These are phyloP conservation scores for Melanotaenia duboulayi DNA, from an alignment of 2,113 vertebrate species.

Conservation along the genomic window DNA sequence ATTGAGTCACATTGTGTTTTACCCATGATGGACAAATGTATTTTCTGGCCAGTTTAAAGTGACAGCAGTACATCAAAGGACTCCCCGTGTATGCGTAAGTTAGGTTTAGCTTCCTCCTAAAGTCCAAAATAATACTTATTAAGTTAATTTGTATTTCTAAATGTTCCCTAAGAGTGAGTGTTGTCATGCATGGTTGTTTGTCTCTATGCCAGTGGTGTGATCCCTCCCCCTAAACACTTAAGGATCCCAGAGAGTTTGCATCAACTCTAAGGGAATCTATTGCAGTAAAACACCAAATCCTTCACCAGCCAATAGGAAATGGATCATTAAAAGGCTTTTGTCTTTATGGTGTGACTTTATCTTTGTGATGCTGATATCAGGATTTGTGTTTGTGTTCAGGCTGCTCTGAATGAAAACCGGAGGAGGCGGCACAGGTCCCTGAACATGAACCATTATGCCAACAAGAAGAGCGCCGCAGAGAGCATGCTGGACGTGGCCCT, in stretches of 20 bases:
- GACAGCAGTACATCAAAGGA: not conserved
- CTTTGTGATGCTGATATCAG: slow-evolving; percentile 11
- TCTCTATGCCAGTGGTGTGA: too few species aligned
- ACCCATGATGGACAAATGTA: too few species aligned
- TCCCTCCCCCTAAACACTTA: not conserved
- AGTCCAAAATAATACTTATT: too few species aligned
- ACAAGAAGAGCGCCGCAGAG: slow-evolving; percentile 96
- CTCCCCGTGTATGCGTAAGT: too few species aligned
- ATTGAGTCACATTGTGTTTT: too few species aligned
- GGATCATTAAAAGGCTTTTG: too few species aligned
- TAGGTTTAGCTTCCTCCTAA: too few species aligned
- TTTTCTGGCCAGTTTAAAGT: not conserved
- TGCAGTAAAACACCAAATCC: not conserved
- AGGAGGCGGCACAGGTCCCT: slow-evolving; percentile 73
- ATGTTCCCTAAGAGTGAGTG: too few species aligned
- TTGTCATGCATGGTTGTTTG: too few species aligned
- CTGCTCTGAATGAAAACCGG: not conserved
- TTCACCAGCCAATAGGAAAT: not conserved
- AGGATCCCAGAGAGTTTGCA: not conserved
- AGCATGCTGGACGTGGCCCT: slow-evolving; percentile 98
- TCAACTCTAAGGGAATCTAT: not conserved
- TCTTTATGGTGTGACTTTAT: not conserved
- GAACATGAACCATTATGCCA: slow-evolving; percentile 96
- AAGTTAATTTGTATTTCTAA: too few species aligned
- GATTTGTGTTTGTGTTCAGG: slow-evolving; percentile 59